Base-by-base conservation (phyloP, 2,888 invertebrate genomes). In the Pterostichus madidus region DNA sequence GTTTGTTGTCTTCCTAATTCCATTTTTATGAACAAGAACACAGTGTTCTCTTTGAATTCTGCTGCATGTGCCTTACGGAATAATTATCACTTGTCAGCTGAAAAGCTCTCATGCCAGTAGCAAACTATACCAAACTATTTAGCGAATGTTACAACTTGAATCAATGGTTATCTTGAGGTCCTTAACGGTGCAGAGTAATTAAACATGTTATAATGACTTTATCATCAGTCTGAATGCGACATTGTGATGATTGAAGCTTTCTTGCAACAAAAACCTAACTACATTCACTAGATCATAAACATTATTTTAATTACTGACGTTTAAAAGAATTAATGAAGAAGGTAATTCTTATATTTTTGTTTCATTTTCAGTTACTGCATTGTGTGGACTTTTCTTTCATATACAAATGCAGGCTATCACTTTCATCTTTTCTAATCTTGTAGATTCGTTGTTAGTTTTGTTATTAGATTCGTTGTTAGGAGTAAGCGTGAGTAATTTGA, bases 81-180 rank as follows among this genome's bases (percentile, higher is more conserved):
- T 71, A 71, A 24, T 71, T 71, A 71, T 17, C 39, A 71, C 39
- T 71, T 71, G 68, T 44, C 44, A 71, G 39, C 44, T 71, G 68
- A 71, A 44, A 71, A 71, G 44, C 44, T 71, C 39, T 71, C 15
- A 71, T 71, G 44, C 44, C 15, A 44, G 17, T 6, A 17, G 68
- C 44, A 71, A 44, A 71, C 68, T 44, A 17, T 71, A 71, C 6
- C 17, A 71, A 71, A 71, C 68, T 71, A 71, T 44, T 71, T 44
- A 71, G 44, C 68, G 68, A 71, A 71, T 71, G 68, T 31, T 44
- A 44, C 68, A 71, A 71, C 39, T 71, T 71, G 68, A 71, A 44
- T 71, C 68, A 71, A 71, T 71, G 68, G 68, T 71, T 71, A 71
- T 44, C 44, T 17, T 71, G 39, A 44, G 44, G 44, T 44, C 44